Base-by-base conservation (phyloP, 2,113 vertebrate genomes). In the Oncorhynchus gorbuscha region DNA sequence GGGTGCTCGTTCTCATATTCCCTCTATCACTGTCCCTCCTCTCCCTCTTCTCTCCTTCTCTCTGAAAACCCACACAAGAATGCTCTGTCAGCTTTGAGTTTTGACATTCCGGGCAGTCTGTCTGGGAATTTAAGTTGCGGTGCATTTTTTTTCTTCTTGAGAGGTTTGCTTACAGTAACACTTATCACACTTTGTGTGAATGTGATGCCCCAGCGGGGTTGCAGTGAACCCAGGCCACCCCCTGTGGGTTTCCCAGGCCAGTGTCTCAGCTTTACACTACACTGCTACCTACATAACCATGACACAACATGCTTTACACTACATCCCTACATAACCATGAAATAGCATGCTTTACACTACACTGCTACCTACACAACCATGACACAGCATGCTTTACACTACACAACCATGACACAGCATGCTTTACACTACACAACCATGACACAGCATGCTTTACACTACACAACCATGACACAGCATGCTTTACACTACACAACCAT, bases 191-290 rank as follows among this genome's bases (percentile, higher is more conserved):
- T 70, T 24, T 49, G 20, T 65, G 65, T 82, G 79, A 80, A 71
- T 66, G 5, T 66, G 20, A 75, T 70, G 71, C 58, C 82, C 45
- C 88, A 85, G 84, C 81, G 79, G 87, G 82, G 80, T 72, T 73
- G 72, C 73, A 2, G 58, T 84, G 82, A 87, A 82, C 83, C 74
- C 55, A 69, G 58, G 76, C 2, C 39, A 71, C 85, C 88, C 90
- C 89, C 26, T 83, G 86, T 81, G 82, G 87, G 81, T 90, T 91
- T 92, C 90, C 91, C 90, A 91, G 86, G 86, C 88, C 78, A 39
- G 49, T 90, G 91, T 92, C 89, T 85, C 86, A 91, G 89, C 81
- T 88, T 87, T 59, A 82, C 24, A 14, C 11, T 14, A 28, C 28
- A 28, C 28, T 30, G 32, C 32, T 5, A 35, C 32, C 32, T 35